Evolutionary conservation across 2,113 vertebrate species (phyloP).

Genomic region (Paradoxurus hermaphroditus): DNA sequence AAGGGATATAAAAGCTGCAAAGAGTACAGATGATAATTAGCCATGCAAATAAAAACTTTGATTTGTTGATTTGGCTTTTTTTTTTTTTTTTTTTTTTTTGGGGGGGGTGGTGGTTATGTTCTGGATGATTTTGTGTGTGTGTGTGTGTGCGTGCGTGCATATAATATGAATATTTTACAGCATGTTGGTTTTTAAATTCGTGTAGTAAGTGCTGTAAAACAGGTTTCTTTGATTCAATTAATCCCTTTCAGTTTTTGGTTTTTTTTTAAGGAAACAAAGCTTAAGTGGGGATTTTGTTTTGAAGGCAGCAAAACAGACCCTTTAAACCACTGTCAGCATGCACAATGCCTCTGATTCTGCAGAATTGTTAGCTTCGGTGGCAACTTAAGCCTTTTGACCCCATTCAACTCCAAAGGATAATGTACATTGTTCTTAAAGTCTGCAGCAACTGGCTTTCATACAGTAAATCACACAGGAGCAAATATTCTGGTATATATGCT

Average conservation of each 20-base stretch:
- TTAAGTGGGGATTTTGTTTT: slow-evolving; percentile 73
- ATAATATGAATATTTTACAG: slow-evolving; percentile 72
- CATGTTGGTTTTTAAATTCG: slow-evolving; percentile 83
- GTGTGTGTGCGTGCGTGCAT: background rate
- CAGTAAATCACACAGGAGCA: slow-evolving; percentile 51
- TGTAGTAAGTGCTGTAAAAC: slow-evolving; percentile 80
- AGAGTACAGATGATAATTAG: slow-evolving; percentile 78
- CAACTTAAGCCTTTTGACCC: slow-evolving; percentile 41
- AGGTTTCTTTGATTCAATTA: slow-evolving; percentile 79
- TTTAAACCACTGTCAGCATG: slow-evolving; percentile 76
- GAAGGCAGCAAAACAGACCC: slow-evolving; percentile 68
- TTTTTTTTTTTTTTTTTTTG: slow-evolving; percentile 41
- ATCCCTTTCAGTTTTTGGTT: slow-evolving; percentile 80
- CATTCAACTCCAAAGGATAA: background rate
- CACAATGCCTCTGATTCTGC: slow-evolving; percentile 68
- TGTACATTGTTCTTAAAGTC: slow-evolving; percentile 22
- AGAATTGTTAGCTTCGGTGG: slow-evolving; percentile 64
- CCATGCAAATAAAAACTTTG: slow-evolving; percentile 89
- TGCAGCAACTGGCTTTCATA: slow-evolving; percentile 4
- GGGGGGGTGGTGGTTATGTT: slow-evolving; percentile 65
- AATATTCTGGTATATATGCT: background rate
- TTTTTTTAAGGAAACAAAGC: slow-evolving; percentile 76
- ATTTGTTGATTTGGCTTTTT: slow-evolving; percentile 69
- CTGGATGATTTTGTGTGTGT: slow-evolving; percentile 75
- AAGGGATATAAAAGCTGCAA: slow-evolving; percentile 72